Conservation (phyloP, 2,797 vertebrate species). For the Cottoperca gobio region DNA sequence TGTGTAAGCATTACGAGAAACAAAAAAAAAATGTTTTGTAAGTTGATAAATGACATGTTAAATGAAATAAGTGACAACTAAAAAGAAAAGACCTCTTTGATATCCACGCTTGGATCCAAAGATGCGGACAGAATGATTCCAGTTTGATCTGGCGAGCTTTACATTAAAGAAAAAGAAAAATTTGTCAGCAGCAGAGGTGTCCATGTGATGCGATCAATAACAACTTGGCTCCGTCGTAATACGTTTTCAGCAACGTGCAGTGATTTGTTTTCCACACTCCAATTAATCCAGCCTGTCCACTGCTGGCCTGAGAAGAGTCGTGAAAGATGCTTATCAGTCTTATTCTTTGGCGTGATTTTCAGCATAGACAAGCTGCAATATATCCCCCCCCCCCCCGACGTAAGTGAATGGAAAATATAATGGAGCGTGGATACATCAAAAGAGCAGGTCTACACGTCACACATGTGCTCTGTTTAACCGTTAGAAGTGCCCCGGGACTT, state of each 20-base stretch:
- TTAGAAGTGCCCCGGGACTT: slow-evolving; percentile 36
- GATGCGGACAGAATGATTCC: slow-evolving; percentile 17
- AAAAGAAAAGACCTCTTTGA: slow-evolving; percentile 39
- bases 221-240: slow-evolving; percentile 30
- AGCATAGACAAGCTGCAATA: slow-evolving; percentile 33
- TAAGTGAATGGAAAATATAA: slow-evolving; percentile 46
- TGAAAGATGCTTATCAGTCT: slow-evolving; percentile 43
- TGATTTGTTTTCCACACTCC: slow-evolving; percentile 58
- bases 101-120: slow-evolving; percentile 23
- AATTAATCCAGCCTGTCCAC: slow-evolving; percentile 54
- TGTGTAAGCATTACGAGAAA: neutral
- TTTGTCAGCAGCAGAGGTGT: slow-evolving; percentile 35
- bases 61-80: too few relatives aligned
- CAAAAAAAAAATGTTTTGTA: slow-evolving; percentile 27
- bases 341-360: slow-evolving; percentile 47
- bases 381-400: too few relatives aligned
- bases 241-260: slow-evolving; percentile 43
- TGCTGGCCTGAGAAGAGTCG: slow-evolving; percentile 48
- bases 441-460: slow-evolving; percentile 9
- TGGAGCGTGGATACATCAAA: slow-evolving; percentile 30
- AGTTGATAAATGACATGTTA: slow-evolving; percentile 17
- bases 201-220: slow-evolving; percentile 49
- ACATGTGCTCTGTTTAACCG: slow-evolving; percentile 52
- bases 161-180: slow-evolving; percentile 28
- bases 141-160: slow-evolving; percentile 36